Percentiles rank a stretch among this genome's conserved stretches.
Conservation (phyloP, 2,888 invertebrate species). For the Acleris holmiana region DNA sequence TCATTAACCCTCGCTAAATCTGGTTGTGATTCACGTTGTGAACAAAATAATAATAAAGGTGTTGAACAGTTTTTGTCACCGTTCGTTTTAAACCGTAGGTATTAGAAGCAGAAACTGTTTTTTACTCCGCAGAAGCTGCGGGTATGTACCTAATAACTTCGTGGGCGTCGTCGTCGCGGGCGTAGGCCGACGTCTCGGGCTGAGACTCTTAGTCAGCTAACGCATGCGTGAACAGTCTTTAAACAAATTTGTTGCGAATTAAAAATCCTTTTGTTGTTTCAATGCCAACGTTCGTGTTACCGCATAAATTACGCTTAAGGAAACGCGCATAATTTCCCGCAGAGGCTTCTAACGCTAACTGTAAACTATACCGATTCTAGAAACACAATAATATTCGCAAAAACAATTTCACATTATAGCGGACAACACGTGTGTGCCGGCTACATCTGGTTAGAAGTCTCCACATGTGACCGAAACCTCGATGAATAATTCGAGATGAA, state of each 20-base stretch:
- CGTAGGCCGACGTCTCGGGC: conserved; percentile 51
- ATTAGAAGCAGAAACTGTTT: conserved; percentile 58
- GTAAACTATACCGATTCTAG: conserved; percentile 31
- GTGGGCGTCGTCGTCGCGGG: conserved; percentile 57
- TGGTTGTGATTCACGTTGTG: conserved; percentile 81
- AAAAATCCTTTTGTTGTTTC: conserved; percentile 50
- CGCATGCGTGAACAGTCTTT: conserved; percentile 48
- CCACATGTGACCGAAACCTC: conserved; percentile 56
- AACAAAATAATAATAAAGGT: conserved; percentile 81
- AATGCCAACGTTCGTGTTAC: conserved; percentile 39
- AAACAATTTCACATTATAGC: conserved; percentile 32
- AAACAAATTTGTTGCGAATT: conserved; percentile 53
- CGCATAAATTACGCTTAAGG: conserved; percentile 39
- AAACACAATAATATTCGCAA: conserved; percentile 33
- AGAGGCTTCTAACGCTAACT: conserved; percentile 37
- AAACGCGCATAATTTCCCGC: conserved; percentile 39
- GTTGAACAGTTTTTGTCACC: conserved; percentile 78
- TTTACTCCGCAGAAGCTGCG: conserved; percentile 57
- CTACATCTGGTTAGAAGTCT: conserved; percentile 41
- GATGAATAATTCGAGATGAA: conserved; percentile 66
- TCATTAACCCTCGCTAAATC: conserved; percentile 83
- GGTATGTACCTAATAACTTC: conserved; percentile 58
- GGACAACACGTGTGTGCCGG: conserved; percentile 28
- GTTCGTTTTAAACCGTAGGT: conserved; percentile 65
- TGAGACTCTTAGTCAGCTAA: conserved; percentile 48